Conservation (phyloP, 2,888 invertebrate species). For the Drosophila robusta region DNA sequence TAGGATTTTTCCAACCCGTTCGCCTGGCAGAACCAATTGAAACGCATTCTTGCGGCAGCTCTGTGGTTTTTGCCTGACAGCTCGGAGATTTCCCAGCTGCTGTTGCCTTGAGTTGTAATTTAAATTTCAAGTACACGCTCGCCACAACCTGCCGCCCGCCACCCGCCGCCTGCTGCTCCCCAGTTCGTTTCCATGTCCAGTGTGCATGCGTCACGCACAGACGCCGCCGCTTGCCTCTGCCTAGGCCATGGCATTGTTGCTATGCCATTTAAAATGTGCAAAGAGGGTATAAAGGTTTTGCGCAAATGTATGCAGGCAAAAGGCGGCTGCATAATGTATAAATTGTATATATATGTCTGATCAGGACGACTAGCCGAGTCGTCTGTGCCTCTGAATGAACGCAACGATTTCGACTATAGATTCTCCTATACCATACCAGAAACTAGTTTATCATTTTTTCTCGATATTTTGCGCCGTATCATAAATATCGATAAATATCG, state of each 20-base stretch:
- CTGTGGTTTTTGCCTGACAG: conserved; percentile 25
- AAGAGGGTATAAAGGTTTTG: no score
- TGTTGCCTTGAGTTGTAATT: conserved; percentile 61
- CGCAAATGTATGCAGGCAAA: no score
- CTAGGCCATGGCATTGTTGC: conserved; percentile 22
- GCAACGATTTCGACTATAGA: no score
- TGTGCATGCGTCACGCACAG: conserved; percentile 53
- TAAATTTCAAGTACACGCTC: conserved; percentile 65
- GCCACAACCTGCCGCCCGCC: background rate
- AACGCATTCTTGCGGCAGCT: background rate
- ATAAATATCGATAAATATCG: no score
- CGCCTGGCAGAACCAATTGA: conserved; percentile 3
- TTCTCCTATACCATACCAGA: no score
- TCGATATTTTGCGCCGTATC: no score
- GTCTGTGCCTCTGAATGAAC: no score
- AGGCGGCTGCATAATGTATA: no score
- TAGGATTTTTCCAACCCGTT: background rate
- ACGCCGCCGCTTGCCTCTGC: background rate
- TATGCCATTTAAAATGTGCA: conserved; percentile 2
- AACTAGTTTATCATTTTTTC: no score
- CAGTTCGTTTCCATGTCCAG: conserved; percentile 20
- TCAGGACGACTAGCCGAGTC: no score
- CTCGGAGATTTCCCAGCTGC: conserved; percentile 21
- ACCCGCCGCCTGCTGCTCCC: background rate
- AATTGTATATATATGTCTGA: background rate